Percentiles rank a stretch among this genome's conserved stretches.
Conservation (phyloP, 1,140 invertebrate species). For the Saccostrea glomerata region DNA sequence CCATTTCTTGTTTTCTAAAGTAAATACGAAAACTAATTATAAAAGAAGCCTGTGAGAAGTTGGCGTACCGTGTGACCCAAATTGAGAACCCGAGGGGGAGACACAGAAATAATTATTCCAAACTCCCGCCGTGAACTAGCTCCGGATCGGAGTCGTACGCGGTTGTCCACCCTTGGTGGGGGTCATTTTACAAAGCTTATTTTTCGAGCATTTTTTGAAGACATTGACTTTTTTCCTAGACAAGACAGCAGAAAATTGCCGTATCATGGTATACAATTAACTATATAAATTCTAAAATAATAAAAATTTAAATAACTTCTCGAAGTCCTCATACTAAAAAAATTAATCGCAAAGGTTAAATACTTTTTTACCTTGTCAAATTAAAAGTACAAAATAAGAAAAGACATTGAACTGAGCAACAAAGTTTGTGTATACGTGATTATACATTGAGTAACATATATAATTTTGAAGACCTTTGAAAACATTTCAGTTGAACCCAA, state of each 20-base stretch:
- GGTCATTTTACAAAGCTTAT: slow-evolving; percentile 6
- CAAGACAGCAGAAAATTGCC: not conserved
- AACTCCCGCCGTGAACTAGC: slow-evolving; percentile 9
- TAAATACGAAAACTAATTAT: slow-evolving; percentile 25
- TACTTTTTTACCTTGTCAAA: no score
- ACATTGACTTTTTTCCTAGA: not conserved
- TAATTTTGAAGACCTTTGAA: no score
- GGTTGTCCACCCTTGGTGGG: slow-evolving; percentile 7
- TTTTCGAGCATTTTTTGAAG: not conserved
- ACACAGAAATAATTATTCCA: not conserved
- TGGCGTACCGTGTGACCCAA: slow-evolving; percentile 2
- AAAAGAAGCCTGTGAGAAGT: slow-evolving; percentile 10
- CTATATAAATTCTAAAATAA: no score
- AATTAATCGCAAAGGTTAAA: no score
- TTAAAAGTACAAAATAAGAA: no score
- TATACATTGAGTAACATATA: no score
- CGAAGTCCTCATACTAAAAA: no score
- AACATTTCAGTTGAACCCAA: no score
- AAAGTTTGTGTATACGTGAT: no score
- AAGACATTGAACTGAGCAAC: no score
- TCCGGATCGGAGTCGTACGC: not conserved
- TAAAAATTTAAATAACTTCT: no score
- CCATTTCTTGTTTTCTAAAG: slow-evolving; percentile 34
- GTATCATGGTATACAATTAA: not conserved
- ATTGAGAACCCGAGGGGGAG: not conserved